phyloP scores from a whole-genome alignment of 2,888 invertebrate species.

The Cosmopolites sordidus region DNA sequence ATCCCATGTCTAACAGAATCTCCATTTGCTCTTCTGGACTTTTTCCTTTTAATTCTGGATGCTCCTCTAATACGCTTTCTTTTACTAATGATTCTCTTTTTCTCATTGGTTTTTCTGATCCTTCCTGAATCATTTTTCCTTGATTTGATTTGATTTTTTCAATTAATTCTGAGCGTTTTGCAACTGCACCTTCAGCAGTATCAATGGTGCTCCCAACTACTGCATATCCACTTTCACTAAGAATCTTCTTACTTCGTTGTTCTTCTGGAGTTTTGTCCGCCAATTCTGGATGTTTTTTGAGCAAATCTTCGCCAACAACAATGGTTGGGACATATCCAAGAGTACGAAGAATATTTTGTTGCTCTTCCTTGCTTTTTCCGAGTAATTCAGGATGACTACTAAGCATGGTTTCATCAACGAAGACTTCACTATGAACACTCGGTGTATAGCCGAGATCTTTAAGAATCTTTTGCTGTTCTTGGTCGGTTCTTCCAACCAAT shows the following conservation, averaged over 20 bases:
- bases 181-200: neutral
- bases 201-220: too few relatives aligned
- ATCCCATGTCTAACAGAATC: conserved; percentile 6
- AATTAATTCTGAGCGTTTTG: too few relatives aligned
- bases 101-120: too few relatives aligned
- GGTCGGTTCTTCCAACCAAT: conserved; percentile 5
- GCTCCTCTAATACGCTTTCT: neutral
- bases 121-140: too few relatives aligned
- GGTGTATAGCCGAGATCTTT: conserved; percentile 4
- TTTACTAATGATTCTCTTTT: too few relatives aligned
- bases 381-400: conserved; percentile 13
- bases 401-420: neutral
- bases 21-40: conserved; percentile 3
- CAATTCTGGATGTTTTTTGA: conserved; percentile 13
- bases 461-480: conserved; percentile 6
- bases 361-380: conserved; percentile 7
- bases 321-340: conserved; percentile 3
- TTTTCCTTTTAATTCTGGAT: conserved; percentile 1
- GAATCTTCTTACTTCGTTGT: conserved; percentile 10
- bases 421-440: neutral
- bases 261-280: conserved; percentile 4
- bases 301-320: neutral
- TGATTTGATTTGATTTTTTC: too few relatives aligned
- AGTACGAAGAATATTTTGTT: conserved; percentile 1
- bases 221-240: conserved; percentile 7